A percentile compares a stretch with the other conserved stretches of the same genome.
Evolutionary conservation across 2,888 invertebrate genomes (phyloP).

Genomic region (Invenusta paracnida): DNA sequence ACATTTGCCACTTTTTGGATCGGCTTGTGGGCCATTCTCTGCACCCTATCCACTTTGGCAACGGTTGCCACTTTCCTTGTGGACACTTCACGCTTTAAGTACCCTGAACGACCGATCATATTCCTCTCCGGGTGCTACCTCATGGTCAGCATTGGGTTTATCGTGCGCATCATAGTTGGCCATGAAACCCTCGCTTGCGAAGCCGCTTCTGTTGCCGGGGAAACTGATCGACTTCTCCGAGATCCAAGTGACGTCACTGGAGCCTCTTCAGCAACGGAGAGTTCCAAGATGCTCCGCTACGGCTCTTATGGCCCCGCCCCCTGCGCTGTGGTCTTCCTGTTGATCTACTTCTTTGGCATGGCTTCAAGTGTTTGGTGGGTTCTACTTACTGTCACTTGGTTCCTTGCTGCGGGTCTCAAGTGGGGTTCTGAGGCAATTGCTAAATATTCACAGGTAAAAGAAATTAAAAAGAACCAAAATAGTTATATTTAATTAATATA

Average conservation of each 20-base stretch:
- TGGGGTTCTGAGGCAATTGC: conserved; percentile 99
- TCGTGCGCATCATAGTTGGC: conserved; percentile 73
- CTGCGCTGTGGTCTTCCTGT: conserved; percentile 86
- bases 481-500: too few species aligned
- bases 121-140: conserved; percentile 93
- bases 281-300: too few species aligned
- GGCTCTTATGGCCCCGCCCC: too few species aligned
- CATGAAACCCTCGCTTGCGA: too few species aligned
- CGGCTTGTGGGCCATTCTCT: conserved; percentile 83
- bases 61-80: conserved; percentile 76
- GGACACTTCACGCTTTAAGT: conserved; percentile 87
- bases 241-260: too few species aligned
- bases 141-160: conserved; percentile 78
- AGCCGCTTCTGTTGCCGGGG: too few species aligned
- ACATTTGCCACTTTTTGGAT: conserved; percentile 84
- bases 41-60: conserved; percentile 83
- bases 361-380: conserved; percentile 94
- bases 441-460: too few species aligned
- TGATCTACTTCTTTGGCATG: conserved; percentile 98
- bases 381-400: conserved; percentile 92
- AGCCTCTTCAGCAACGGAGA: too few species aligned
- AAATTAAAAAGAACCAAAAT: too few species aligned
- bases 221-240: too few species aligned
- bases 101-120: conserved; percentile 94
- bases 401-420: conserved; percentile 91